Conservation (phyloP, 2,888 invertebrate genomes). For the Biston stratarius region DNA sequence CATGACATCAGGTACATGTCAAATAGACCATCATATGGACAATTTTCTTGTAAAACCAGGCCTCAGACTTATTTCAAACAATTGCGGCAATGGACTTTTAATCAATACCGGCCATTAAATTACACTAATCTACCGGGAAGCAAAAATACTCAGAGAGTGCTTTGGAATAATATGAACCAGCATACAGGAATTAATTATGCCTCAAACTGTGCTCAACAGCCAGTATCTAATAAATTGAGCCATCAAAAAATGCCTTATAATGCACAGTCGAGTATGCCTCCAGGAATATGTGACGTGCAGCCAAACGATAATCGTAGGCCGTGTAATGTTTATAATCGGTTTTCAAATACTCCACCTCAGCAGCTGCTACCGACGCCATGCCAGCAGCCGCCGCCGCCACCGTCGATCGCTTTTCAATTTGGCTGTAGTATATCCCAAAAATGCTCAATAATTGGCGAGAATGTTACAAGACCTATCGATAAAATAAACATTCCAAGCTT, state of each 20-base stretch:
- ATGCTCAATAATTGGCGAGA: constrained; percentile 44
- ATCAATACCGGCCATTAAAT: not conserved
- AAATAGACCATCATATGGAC: not conserved
- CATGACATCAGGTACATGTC: not conserved
- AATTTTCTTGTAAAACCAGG: not conserved
- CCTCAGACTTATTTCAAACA: not conserved
- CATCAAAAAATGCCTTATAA: not conserved
- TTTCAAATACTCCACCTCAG: constrained; percentile 29
- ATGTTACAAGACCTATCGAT: constrained; percentile 43
- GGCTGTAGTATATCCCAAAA: not conserved
- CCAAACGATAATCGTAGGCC: constrained; percentile 16
- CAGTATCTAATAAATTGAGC: not conserved
- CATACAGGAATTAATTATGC: not conserved
- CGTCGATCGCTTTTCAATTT: constrained; percentile 20
- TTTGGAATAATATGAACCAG: not conserved
- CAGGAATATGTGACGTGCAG: constrained; percentile 10
- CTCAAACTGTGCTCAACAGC: not conserved
- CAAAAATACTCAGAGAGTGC: not conserved
- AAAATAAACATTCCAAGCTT: constrained; percentile 44
- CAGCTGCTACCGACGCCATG: constrained; percentile 30
- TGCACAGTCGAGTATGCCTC: not conserved
- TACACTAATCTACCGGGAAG: not conserved
- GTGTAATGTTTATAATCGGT: constrained; percentile 2
- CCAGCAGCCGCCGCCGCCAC: constrained; percentile 12
- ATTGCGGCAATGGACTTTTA: not conserved